These are phyloP conservation scores for Rhea americana DNA, from an alignment of 2,113 vertebrate genomes.

Conservation along the genomic window DNA sequence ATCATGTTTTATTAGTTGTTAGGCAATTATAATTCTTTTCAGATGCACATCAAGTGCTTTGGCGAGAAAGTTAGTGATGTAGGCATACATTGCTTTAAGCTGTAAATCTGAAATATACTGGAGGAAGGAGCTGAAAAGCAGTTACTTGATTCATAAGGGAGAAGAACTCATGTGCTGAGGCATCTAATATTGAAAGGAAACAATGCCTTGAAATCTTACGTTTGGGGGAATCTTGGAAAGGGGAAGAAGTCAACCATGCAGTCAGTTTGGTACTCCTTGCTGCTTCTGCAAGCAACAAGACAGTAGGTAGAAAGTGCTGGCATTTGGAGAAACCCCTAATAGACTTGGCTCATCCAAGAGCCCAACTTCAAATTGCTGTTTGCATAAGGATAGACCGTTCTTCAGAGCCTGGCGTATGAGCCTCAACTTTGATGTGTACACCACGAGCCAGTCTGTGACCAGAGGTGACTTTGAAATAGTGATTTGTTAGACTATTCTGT, in stretches of 20 bases:
- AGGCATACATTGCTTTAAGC: neutral
- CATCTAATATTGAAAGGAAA: neutral
- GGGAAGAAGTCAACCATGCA: neutral
- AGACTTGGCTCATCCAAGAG: neutral
- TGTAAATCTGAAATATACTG: neutral
- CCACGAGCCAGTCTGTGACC: neutral
- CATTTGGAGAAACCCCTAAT: neutral
- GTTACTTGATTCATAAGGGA: neutral
- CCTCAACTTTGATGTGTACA: neutral
- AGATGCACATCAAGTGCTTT: constrained; percentile 32
- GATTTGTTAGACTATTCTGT: neutral
- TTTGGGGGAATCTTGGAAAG: too few relatives aligned
- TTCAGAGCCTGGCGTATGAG: neutral
- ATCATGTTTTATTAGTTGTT: neutral
- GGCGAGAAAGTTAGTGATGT: constrained; percentile 13
- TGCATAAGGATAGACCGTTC: neutral
- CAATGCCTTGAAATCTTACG: neutral
- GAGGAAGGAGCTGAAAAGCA: neutral
- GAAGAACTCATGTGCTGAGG: neutral
- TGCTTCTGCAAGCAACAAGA: neutral
- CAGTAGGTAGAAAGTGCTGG: neutral
- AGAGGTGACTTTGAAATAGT: neutral
- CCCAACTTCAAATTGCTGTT: neutral
- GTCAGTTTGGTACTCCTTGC: neutral
- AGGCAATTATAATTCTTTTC: constrained; percentile 32